phyloP scores from a whole-genome alignment of 2,113 vertebrate species.

The Phyllopteryx taeniolatus region DNA sequence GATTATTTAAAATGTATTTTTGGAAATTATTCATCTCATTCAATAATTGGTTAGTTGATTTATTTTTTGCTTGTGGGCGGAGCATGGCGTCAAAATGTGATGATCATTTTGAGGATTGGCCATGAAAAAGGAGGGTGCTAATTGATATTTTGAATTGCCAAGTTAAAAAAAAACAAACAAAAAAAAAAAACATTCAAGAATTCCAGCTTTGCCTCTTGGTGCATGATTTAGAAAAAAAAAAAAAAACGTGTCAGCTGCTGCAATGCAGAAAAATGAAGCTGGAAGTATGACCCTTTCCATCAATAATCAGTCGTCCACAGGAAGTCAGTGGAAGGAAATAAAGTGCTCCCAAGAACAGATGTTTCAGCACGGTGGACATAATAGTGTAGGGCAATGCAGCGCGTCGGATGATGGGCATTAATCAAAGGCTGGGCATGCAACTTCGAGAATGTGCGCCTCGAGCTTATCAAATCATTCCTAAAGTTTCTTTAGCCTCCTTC shows the following conservation, averaged over 20 bases:
- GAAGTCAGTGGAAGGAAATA: conserved; percentile 12
- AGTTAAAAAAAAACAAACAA: neutral
- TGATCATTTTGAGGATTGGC: no score
- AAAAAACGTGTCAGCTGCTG: conserved; percentile 6
- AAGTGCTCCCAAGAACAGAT: conserved; percentile 19
- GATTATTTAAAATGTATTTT: no score
- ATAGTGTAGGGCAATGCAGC: conserved; percentile 16
- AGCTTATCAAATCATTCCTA: neutral
- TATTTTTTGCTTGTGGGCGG: neutral
- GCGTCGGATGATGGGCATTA: conserved; percentile 1
- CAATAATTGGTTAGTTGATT: no score
- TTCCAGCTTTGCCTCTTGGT: neutral
- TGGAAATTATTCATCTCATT: no score
- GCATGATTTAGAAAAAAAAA: conserved; percentile 11
- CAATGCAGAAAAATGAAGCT: conserved; percentile 18
- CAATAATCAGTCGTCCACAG: conserved; percentile 31
- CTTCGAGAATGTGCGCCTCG: neutral
- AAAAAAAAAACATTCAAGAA: neutral
- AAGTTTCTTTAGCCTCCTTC: neutral
- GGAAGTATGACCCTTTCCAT: conserved; percentile 10
- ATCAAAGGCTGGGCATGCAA: conserved; percentile 11
- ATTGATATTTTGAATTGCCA: no score
- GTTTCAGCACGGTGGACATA: conserved; percentile 9
- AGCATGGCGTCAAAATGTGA: no score
- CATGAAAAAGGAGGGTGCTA: no score